phyloP scores from a whole-genome alignment of 2,113 vertebrate species.

The Bombycilla garrulus region DNA sequence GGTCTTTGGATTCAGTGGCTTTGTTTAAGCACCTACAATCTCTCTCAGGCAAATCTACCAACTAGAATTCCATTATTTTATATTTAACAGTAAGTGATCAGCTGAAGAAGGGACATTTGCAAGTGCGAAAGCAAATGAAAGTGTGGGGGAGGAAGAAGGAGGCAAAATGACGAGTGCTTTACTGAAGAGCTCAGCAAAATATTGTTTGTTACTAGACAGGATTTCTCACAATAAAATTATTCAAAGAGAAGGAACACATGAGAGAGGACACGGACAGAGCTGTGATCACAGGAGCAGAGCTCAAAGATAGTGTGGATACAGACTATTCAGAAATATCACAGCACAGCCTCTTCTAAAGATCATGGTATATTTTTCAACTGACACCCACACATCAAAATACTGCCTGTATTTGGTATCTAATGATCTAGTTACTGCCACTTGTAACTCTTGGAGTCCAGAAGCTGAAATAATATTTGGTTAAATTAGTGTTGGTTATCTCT shows the following conservation, averaged over 20 bases:
- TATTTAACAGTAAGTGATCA: conserved; percentile 17
- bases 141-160: neutral
- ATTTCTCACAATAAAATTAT: neutral
- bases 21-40: neutral
- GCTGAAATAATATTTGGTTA: neutral
- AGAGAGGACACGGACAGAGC: neutral
- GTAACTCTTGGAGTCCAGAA: neutral
- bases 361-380: neutral
- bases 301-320: neutral
- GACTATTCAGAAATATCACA: neutral
- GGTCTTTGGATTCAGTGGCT: neutral
- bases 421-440: neutral
- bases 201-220: neutral
- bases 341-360: neutral
- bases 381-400: neutral
- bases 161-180: neutral
- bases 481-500: neutral
- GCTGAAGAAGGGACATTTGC: conserved; percentile 24
- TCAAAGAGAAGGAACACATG: neutral
- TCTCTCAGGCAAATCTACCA: neutral
- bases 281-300: neutral
- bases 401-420: neutral
- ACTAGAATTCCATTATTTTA: neutral
- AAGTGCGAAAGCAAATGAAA: conserved; percentile 41
- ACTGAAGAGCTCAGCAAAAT: conserved; percentile 21